Conservation (phyloP, 2,888 invertebrate genomes). For the Hemistola chrysoprasaria region DNA sequence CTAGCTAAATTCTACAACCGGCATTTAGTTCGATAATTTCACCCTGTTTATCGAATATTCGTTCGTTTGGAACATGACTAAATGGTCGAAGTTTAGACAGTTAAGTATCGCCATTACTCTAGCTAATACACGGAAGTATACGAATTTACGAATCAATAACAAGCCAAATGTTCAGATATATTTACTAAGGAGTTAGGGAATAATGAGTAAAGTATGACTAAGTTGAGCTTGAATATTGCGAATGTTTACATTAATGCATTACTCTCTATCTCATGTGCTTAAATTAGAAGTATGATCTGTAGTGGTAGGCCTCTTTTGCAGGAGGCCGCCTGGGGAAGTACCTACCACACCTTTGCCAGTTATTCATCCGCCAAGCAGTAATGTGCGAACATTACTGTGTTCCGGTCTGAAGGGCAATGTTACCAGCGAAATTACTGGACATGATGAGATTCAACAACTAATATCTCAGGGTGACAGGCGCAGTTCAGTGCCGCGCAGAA, state of each 20-base stretch:
- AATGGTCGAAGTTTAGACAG: slow-evolving; percentile 50
- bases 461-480: no score
- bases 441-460: no score
- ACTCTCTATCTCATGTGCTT: slow-evolving; percentile 14
- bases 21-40: slow-evolving; percentile 39
- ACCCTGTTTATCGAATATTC: slow-evolving; percentile 42
- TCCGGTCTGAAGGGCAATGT: no score
- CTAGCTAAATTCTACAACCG: slow-evolving; percentile 32
- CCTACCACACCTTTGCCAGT: no score
- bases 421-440: no score
- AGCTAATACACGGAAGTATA: slow-evolving; percentile 14
- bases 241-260: slow-evolving; percentile 8
- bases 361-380: no score
- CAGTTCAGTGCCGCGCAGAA: no score
- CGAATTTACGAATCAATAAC: slow-evolving; percentile 20
- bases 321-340: no score
- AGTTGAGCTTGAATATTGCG: no score
- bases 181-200: background rate
- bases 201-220: no score
- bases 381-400: no score
- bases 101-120: slow-evolving; percentile 48
- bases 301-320: no score
- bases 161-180: slow-evolving; percentile 5
- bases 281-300: slow-evolving; percentile 16
- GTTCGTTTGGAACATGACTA: slow-evolving; percentile 40